A percentile compares a stretch with the other conserved stretches of the same genome.
Evolutionary conservation across 2,113 vertebrate species (phyloP).

Genomic region (Caranx ignobilis): DNA sequence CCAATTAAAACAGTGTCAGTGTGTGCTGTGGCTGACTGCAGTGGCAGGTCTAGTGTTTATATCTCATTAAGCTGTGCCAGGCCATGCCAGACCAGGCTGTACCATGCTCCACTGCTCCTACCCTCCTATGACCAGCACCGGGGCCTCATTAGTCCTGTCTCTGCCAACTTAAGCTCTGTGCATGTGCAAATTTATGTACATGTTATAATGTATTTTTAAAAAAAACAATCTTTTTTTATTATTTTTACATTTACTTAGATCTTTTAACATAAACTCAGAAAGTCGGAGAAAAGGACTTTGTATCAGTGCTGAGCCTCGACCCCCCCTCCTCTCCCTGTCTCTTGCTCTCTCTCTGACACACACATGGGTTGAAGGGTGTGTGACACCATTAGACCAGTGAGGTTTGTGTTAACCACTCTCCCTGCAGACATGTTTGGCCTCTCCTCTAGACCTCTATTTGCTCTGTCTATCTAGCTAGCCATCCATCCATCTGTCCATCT

Average conservation of each 20-base stretch:
- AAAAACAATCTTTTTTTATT: not conserved
- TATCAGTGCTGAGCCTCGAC: not conserved
- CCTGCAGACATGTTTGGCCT: slow-evolving; percentile 63
- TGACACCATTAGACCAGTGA: slow-evolving; percentile 59
- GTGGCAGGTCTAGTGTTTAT: slow-evolving; percentile 74
- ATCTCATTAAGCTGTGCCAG: slow-evolving; percentile 75
- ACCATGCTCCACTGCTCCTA: slow-evolving; percentile 61
- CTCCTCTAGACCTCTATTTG: slow-evolving; percentile 50
- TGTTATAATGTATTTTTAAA: slow-evolving; percentile 31
- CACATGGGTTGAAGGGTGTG: not conserved
- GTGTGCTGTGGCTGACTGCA: slow-evolving; percentile 62
- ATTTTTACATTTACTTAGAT: slow-evolving; percentile 6
- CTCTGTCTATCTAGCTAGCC: slow-evolving; percentile 34
- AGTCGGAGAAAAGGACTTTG: slow-evolving; percentile 31
- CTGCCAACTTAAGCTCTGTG: slow-evolving; percentile 23
- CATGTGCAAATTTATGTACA: slow-evolving; percentile 29
- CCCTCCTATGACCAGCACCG: slow-evolving; percentile 43
- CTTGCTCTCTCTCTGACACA: not conserved
- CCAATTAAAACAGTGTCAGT: slow-evolving; percentile 73
- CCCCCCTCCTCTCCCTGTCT: not conserved
- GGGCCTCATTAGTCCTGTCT: slow-evolving; percentile 69
- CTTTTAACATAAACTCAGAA: slow-evolving; percentile 11
- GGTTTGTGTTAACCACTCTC: slow-evolving; percentile 53
- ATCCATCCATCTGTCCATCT: slow-evolving; percentile 42
- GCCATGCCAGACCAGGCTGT: slow-evolving; percentile 67